Percentiles rank a stretch among this genome's conserved stretches.
phyloP scores from a whole-genome alignment of 2,888 invertebrate genomes.

The Drosophila paramelanica region DNA sequence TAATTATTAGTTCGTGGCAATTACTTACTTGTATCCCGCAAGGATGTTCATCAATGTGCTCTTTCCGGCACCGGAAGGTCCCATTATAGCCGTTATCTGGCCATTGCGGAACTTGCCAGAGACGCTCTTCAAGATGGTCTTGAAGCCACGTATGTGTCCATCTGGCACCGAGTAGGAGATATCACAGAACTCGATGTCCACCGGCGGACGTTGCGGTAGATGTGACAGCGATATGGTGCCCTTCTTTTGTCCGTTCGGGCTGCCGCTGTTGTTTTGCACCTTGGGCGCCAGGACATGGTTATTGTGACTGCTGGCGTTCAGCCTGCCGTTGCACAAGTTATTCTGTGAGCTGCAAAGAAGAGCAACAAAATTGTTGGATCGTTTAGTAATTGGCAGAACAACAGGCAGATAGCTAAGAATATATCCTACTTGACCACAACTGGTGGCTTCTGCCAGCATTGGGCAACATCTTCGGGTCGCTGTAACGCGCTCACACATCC shows the following conservation, averaged over 20 bases:
- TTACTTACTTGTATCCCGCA: constrained; percentile 92
- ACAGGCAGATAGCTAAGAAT: neutral
- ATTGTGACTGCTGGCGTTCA: constrained; percentile 76
- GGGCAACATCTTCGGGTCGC: constrained; percentile 42
- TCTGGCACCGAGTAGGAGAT: constrained; percentile 95
- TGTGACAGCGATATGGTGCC: constrained; percentile 91
- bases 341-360: constrained; percentile 88
- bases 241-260: constrained; percentile 88
- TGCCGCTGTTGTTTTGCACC: constrained; percentile 88
- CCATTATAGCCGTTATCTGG: constrained; percentile 98
- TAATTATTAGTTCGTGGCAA: neutral
- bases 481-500: constrained; percentile 79
- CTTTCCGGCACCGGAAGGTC: constrained; percentile 93
- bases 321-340: constrained; percentile 89
- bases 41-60: constrained; percentile 95
- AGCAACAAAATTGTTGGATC: neutral
- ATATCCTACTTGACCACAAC: constrained; percentile 69
- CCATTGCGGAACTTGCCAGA: constrained; percentile 95
- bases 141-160: constrained; percentile 91
- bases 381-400: neutral
- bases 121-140: constrained; percentile 94
- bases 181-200: constrained; percentile 95
- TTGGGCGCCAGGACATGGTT: constrained; percentile 88
- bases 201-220: constrained; percentile 93
- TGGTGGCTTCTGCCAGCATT: constrained; percentile 62